These are phyloP conservation scores for Strigamia maritima DNA, from an alignment of 2,888 invertebrate genomes.

Conservation along the genomic window DNA sequence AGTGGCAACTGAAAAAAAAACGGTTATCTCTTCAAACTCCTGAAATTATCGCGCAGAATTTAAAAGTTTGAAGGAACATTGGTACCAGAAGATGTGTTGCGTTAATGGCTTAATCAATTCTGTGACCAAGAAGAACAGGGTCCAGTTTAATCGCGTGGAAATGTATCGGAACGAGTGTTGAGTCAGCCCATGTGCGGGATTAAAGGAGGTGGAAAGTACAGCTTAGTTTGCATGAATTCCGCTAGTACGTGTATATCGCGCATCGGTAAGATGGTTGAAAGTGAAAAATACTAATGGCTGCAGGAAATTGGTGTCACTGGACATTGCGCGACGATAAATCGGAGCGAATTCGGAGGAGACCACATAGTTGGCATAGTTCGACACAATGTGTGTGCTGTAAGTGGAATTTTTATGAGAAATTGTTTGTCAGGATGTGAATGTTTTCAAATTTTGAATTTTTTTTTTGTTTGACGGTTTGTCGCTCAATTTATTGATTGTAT, in stretches of 20 bases:
- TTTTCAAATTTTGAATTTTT: background rate
- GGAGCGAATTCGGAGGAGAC: background rate
- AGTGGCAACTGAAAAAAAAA: background rate
- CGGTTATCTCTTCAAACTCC: background rate
- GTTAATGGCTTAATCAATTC: background rate
- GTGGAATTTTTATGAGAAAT: background rate
- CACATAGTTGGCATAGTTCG: slow-evolving; percentile 40
- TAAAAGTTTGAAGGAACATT: background rate
- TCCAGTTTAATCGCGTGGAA: background rate
- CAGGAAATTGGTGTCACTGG: slow-evolving; percentile 38
- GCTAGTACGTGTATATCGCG: background rate
- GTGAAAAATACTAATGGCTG: background rate
- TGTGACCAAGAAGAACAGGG: background rate
- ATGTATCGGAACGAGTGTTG: background rate
- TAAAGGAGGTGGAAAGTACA: background rate
- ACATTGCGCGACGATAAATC: background rate
- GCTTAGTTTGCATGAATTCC: background rate
- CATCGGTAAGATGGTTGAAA: background rate
- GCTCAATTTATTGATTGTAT: background rate
- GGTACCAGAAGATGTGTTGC: background rate
- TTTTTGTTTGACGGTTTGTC: background rate
- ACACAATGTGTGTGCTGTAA: slow-evolving; percentile 39
- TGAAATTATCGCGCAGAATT: background rate
- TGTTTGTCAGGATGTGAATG: background rate
- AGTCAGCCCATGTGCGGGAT: background rate